Percentiles rank a stretch among this genome's conserved stretches.
Conservation (phyloP, 37 sponge, comb jelly and placozoan genomes). For the Amphimedon queenslandica region DNA sequence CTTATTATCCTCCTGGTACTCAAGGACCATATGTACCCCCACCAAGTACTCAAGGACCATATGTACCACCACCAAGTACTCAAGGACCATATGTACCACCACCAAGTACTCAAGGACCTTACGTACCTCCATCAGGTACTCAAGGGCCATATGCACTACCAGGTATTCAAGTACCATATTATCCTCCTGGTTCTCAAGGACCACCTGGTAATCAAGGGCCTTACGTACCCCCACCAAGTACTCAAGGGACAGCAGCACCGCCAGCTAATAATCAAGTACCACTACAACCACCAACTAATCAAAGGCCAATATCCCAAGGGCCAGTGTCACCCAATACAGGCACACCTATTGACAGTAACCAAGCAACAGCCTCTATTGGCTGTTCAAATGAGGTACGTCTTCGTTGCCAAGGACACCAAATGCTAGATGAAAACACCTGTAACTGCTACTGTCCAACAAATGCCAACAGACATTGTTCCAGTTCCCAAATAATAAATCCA, state of each 20-base stretch:
- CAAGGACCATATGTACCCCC: background rate
- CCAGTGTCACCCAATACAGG: too few species aligned
- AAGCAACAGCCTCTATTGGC: too few species aligned
- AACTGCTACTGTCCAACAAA: too few species aligned
- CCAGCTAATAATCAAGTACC: background rate
- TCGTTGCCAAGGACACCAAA: too few species aligned
- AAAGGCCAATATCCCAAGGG: too few species aligned
- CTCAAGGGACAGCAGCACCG: background rate
- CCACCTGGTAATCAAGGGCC: too few species aligned
- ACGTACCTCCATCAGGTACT: background rate
- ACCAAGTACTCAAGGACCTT: background rate
- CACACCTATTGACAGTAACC: too few species aligned
- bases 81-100: background rate
- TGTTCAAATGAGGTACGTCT: too few species aligned
- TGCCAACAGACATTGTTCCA: too few species aligned
- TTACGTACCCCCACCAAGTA: background rate
- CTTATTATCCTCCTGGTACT: background rate
- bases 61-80: background rate
- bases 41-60: background rate
- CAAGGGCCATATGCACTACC: too few species aligned
- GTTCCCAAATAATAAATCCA: too few species aligned
- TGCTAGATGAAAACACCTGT: too few species aligned
- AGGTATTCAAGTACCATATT: background rate
- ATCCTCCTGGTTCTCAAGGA: background rate
- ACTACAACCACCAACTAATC: background rate